Conservation (phyloP, 2,113 vertebrate genomes). For the Hemibagrus wyckioides region DNA sequence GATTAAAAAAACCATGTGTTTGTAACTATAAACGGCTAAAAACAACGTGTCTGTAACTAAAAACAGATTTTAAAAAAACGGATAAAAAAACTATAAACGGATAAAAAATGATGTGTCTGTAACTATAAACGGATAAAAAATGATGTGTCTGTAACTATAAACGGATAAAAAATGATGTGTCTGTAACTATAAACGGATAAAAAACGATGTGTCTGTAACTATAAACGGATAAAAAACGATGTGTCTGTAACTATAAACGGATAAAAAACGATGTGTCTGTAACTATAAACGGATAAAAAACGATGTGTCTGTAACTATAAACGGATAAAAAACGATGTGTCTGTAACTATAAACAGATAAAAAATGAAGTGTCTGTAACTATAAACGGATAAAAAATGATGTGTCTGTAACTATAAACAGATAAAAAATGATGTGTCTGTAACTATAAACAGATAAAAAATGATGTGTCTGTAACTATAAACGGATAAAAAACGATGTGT, state of each 20-base stretch:
- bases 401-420: background rate
- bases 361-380: background rate
- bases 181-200: background rate
- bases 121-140: background rate
- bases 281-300: background rate
- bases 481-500: background rate
- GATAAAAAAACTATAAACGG: background rate
- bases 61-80: background rate
- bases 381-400: background rate
- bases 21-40: background rate
- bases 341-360: background rate
- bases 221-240: background rate
- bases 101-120: background rate
- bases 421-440: background rate
- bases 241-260: background rate
- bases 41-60: background rate
- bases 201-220: background rate
- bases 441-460: background rate
- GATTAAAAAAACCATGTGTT: no score
- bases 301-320: background rate
- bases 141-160: background rate
- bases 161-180: background rate
- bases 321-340: background rate
- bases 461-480: background rate
- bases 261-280: background rate